Percentiles rank a stretch among this genome's conserved stretches.
phyloP scores from a whole-genome alignment of 2,113 vertebrate species.

The Antigone vipio region DNA sequence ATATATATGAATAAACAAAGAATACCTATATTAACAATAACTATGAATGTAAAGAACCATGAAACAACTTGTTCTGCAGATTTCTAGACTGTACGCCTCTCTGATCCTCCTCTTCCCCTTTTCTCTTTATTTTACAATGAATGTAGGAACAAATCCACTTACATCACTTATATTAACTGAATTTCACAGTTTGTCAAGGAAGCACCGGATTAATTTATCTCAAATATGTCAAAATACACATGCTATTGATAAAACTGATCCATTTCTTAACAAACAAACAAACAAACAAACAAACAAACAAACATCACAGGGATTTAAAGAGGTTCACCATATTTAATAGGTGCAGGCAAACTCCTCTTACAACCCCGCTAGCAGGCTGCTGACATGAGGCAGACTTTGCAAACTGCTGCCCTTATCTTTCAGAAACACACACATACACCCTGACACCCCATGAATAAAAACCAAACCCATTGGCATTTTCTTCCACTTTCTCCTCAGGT shows the following conservation, averaged over 20 bases:
- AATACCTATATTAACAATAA: background rate
- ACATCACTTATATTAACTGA: background rate
- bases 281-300: no score
- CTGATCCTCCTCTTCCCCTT: background rate
- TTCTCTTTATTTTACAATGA: background rate
- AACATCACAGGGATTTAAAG: background rate
- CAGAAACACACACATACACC: background rate
- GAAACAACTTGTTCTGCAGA: background rate
- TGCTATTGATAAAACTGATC: fast-evolving
- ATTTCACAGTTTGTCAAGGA: background rate
- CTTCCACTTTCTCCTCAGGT: background rate
- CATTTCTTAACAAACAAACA: background rate
- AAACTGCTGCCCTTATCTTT: background rate
- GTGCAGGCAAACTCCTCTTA: background rate
- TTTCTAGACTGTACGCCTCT: background rate
- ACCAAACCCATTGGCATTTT: background rate
- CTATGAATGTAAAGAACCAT: background rate
- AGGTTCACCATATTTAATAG: background rate
- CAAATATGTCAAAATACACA: background rate
- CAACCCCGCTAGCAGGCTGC: background rate
- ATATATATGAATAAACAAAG: background rate
- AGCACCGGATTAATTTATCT: background rate
- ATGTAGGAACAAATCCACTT: background rate
- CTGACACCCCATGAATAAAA: background rate
- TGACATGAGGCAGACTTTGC: background rate